Evolutionary conservation across 2,888 invertebrate genomes (phyloP).

Genomic region (Panzeria rudis): DNA sequence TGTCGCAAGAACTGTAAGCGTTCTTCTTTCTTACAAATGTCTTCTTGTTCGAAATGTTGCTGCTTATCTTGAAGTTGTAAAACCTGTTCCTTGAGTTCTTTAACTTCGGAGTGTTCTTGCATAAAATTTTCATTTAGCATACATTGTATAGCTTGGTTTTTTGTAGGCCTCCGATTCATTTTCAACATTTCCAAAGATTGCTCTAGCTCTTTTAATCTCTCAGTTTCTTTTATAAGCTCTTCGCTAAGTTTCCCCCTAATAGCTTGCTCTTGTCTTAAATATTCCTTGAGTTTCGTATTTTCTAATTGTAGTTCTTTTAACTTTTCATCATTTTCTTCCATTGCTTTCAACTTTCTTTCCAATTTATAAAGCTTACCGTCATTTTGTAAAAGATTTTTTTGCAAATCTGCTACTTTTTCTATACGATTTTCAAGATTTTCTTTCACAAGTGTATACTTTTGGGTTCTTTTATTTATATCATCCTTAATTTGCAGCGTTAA

Average conservation of each 20-base stretch:
- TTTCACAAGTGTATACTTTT: slow-evolving; percentile 25
- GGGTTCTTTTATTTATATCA: slow-evolving; percentile 44
- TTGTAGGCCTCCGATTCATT: background rate
- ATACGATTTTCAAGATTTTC: slow-evolving; percentile 20
- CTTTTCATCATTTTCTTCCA: background rate
- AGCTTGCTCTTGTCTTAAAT: slow-evolving; percentile 32
- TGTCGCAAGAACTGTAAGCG: slow-evolving; percentile 76
- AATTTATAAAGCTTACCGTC: slow-evolving; percentile 64
- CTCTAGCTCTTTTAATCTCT: slow-evolving; percentile 58
- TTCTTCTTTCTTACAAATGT: slow-evolving; percentile 54
- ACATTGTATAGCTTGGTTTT: slow-evolving; percentile 56
- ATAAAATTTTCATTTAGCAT: slow-evolving; percentile 16
- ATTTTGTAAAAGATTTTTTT: slow-evolving; percentile 38
- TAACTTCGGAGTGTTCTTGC: slow-evolving; percentile 7
- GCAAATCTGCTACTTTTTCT: slow-evolving; percentile 26
- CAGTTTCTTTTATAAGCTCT: slow-evolving; percentile 35
- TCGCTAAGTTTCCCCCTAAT: slow-evolving; percentile 41
- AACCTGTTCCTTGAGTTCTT: slow-evolving; percentile 36
- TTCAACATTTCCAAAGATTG: slow-evolving; percentile 44
- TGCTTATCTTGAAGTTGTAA: slow-evolving; percentile 40
- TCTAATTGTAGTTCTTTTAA: slow-evolving; percentile 23
- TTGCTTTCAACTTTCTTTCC: slow-evolving; percentile 28
- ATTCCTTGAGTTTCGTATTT: slow-evolving; percentile 37
- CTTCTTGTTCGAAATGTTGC: background rate
- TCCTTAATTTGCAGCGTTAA: slow-evolving; percentile 45